Evolutionary conservation across 2,797 vertebrate species (phyloP), one percentile per base, ranked within the genome.

Genomic region (Acropternis orthonyx): DNA sequence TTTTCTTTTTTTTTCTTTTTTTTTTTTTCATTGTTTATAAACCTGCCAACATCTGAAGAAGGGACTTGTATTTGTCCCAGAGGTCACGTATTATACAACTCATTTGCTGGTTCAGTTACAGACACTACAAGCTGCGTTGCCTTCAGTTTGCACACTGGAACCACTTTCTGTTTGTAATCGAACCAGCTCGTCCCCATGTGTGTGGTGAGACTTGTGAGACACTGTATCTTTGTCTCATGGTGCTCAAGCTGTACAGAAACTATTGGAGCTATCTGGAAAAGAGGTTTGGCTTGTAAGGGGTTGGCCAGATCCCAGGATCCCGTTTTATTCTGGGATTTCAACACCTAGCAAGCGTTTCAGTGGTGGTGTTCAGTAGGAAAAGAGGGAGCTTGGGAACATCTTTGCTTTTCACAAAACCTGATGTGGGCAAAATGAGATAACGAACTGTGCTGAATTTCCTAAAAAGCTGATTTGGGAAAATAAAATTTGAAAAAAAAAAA

Each of bases 51-150:
- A 71, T 37, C 69, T 85, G 72, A 76, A 93, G 88, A 52, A 87
- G 44, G 67, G 78, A 37, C 52, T 81, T 67, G 80, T 88, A 71
- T 88, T 82, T 78, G 61, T 92, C 90, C 77, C 93, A 92, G 76
- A 91, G 82, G 81, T 88, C 77, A 56, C 24, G 0, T 74, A 74
- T 76, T 89, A 69, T 8, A 58, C 84, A 88, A 94, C 76, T 95
- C 71, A 91, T 95, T 95, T 95, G 58, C 84, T 92, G 87, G 62
- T 82, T 95, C 88, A 84, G 79, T 91, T 91, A 93, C 92, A 96
- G 75, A 58, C 73, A 89, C 68, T 89, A 84, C 55, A 81, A 92
- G 52, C 72, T 34, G 26, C 67, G 87, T 61, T 85, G 66, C 93
- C 86, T 89, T 80, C 88, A 49, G 19, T 94, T 94, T 85, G 12